Evolutionary conservation across 2,888 invertebrate genomes (phyloP), one percentile per base, ranked within the genome.

Genomic region (Synanthedon myopaeformis): DNA sequence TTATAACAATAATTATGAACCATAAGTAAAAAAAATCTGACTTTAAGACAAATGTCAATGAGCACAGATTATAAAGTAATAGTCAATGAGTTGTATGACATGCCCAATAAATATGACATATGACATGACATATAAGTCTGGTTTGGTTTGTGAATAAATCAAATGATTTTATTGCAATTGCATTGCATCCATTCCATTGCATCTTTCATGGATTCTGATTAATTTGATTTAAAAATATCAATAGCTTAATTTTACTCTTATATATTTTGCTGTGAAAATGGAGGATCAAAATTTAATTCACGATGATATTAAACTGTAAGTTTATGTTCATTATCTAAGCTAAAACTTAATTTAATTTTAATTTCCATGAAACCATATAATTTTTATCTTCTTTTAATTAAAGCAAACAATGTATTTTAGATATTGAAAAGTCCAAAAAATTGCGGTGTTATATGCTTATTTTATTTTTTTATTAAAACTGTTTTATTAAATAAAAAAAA

Each of bases 261-360:
- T 11, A 12, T 17, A 49, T 35, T 35, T 14, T 48, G 42, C 41
- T 42, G 54, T 55, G n/a, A 54, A 56, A 53, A 87, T 86, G 86
- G 86, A 82, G 74, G 72, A 96, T 91, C 69, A 94, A 82, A 72
- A 92, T 90, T 59, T 72, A 71, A 89, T 93, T 63, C 90, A 92
- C 72, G 92, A 93, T 87, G 93, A 93, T 79, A 91, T 93, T 77
- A 92, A 92, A 78, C 76, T 93, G 92, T 92, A 79, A 92, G 91
- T 91, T 56, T 42, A 11, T 42, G 13, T 42, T 42, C 13, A 12
- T 13, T 6, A 42, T 42, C 42, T 42, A 11, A 13, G 42, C 8
- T 42, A 42, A 6, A 35, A 35, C 35, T 35, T 10, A 35, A 35
- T 35, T 45, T 45, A 35, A 35, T 35, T 45, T 42, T 42, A 42